Evolutionary conservation across 64 coral and sea anemone species (phyloP).

Genomic region (Acropora yongei): DNA sequence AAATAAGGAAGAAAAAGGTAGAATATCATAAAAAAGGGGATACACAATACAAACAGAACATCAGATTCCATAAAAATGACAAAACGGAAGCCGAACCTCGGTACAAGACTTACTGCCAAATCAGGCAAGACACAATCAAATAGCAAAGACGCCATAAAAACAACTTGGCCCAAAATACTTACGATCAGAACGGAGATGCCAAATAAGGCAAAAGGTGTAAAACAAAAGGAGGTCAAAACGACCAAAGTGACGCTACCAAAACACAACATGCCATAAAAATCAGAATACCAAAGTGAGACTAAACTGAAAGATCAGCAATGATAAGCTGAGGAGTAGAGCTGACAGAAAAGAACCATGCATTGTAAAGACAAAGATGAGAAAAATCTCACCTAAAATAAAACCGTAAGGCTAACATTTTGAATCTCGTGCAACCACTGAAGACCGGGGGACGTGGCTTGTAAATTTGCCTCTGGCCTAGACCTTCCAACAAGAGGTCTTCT

Average conservation of each 20-base stretch:
- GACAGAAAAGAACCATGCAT: too few relatives aligned
- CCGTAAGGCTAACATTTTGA: background rate
- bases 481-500: background rate
- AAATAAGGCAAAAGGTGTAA: background rate
- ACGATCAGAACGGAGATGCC: background rate
- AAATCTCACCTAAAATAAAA: too few relatives aligned
- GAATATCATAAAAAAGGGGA: constrained; percentile 3
- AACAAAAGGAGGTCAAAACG: constrained; percentile 15
- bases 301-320: background rate
- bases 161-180: too few relatives aligned
- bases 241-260: constrained; percentile 6
- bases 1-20: background rate
- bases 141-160: too few relatives aligned
- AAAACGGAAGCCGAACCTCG: background rate
- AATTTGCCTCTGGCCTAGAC: background rate
- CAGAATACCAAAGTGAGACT: background rate
- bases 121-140: too few relatives aligned
- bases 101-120: too few relatives aligned
- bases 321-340: background rate
- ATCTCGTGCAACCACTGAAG: background rate
- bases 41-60: constrained; percentile 1
- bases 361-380: too few relatives aligned
- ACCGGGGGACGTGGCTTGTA: background rate
- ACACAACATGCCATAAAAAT: background rate
- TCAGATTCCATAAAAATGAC: constrained; percentile 4